A percentile compares a stretch with the other conserved stretches of the same genome.
Evolutionary conservation across 1,140 invertebrate genomes (phyloP).

Genomic region (Drosophila athabasca): DNA sequence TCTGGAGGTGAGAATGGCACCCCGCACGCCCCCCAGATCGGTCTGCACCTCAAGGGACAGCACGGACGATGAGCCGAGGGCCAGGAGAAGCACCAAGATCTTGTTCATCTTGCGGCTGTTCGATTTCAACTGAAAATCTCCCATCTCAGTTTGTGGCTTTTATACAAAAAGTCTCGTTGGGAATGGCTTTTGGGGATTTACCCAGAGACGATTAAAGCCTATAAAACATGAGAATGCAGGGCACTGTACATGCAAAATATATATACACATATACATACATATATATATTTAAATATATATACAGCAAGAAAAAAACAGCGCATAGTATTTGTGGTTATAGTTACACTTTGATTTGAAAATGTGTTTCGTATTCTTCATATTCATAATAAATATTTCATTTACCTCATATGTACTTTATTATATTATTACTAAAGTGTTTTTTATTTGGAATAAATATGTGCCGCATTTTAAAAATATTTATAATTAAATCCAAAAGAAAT

Average conservation of each 20-base stretch:
- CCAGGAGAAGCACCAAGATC: conserved; percentile 13
- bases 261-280: not conserved
- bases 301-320: too few species aligned
- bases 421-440: too few species aligned
- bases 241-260: not conserved
- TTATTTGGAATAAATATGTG: too few species aligned
- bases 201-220: conserved; percentile 17
- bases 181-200: conserved; percentile 35
- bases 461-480: too few species aligned
- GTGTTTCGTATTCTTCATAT: too few species aligned
- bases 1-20: conserved; percentile 54
- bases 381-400: too few species aligned
- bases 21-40: conserved; percentile 62
- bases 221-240: conserved; percentile 26
- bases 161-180: conserved; percentile 23
- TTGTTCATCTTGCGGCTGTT: conserved; percentile 17
- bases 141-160: not conserved
- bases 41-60: conserved; percentile 52
- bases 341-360: too few species aligned
- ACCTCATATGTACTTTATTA: too few species aligned
- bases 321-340: too few species aligned
- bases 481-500: too few species aligned
- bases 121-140: conserved; percentile 25
- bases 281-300: conserved; percentile 1
- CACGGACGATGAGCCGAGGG: conserved; percentile 11